Conservation (phyloP, 1,140 invertebrate species). For the Pseudachorutes palmiensis region DNA sequence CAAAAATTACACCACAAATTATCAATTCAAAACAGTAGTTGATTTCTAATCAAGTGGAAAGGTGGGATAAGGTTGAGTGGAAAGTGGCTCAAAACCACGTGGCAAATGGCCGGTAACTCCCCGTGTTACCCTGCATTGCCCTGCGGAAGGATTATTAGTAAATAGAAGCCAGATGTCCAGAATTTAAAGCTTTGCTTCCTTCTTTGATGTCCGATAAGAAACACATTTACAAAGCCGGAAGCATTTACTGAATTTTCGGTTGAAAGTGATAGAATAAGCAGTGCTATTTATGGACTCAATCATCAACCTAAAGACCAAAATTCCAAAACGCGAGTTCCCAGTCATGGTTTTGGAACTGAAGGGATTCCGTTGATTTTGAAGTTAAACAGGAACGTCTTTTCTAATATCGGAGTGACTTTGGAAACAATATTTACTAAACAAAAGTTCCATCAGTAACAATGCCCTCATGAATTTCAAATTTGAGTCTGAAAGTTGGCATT, state of each 20-base stretch:
- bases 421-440: too few species aligned
- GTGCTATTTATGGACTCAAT: background rate
- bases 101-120: too few species aligned
- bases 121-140: too few species aligned
- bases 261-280: too few species aligned
- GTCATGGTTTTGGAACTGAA: background rate
- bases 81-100: constrained; percentile 6
- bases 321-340: background rate
- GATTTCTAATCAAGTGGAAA: background rate
- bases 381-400: too few species aligned
- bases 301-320: background rate
- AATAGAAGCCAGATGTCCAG: background rate
- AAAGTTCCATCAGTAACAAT: too few species aligned
- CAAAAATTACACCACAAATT: background rate
- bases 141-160: background rate
- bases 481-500: too few species aligned
- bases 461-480: too few species aligned
- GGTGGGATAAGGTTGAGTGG: background rate
- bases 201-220: background rate
- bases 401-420: too few species aligned
- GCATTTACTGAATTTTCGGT: too few species aligned
- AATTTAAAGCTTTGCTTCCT: background rate
- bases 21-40: background rate
- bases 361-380: background rate
- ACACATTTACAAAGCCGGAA: too few species aligned